Conservation (phyloP, 2,797 vertebrate species). For the Dallia pectoralis region DNA sequence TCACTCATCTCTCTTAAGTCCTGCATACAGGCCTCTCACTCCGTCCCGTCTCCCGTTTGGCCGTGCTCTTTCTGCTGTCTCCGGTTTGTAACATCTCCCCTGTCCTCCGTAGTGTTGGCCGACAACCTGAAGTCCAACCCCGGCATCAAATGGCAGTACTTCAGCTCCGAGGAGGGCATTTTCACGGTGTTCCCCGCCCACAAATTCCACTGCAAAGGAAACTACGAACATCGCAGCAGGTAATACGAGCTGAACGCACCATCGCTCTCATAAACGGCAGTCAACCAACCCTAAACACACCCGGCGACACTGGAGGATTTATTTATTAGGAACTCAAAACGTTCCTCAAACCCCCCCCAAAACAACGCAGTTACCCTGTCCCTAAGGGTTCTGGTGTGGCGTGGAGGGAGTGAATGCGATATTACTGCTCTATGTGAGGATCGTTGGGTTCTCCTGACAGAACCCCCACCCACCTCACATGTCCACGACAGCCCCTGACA, state of each 20-base stretch:
- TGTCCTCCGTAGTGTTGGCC: slow-evolving; percentile 81
- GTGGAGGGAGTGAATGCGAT: slow-evolving; percentile 50
- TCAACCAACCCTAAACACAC: neutral
- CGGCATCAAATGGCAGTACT: slow-evolving; percentile 99
- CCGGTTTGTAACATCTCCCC: neutral
- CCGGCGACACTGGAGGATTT: neutral
- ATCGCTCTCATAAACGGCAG: slow-evolving; percentile 4
- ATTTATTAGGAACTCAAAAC: neutral
- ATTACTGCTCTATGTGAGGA: neutral
- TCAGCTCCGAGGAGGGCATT: slow-evolving; percentile 98
- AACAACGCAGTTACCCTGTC: too few species aligned
- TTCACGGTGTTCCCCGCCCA: slow-evolving; percentile 98
- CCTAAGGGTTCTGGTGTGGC: slow-evolving; percentile 20
- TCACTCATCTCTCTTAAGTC: neutral
- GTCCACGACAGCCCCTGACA: slow-evolving; percentile 42
- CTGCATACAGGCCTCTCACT: neutral
- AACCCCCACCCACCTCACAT: slow-evolving; percentile 61
- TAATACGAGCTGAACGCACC: slow-evolving; percentile 55
- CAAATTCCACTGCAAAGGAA: slow-evolving; percentile 96
- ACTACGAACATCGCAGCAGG: slow-evolving; percentile 96
- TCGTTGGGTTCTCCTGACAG: neutral
- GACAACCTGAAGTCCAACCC: slow-evolving; percentile 99
- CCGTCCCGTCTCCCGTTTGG: neutral
- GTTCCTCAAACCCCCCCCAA: neutral
- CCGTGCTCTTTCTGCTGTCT: neutral